phyloP scores from a whole-genome alignment of 2,888 invertebrate species.

The Dichetophora obliterata region DNA sequence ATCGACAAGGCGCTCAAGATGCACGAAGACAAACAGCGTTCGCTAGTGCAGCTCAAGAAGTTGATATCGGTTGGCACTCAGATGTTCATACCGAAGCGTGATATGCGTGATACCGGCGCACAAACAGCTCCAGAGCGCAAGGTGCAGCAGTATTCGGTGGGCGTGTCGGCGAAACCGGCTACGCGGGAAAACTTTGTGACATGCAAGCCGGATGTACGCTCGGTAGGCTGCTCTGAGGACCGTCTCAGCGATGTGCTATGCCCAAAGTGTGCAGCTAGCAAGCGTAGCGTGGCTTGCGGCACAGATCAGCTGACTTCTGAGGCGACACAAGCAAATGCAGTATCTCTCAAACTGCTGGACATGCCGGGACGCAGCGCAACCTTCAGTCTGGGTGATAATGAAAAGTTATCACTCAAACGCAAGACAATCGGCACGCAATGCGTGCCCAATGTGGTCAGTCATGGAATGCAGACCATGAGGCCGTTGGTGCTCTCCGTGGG shows the following conservation, averaged over 20 bases:
- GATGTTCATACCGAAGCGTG: conserved; percentile 60
- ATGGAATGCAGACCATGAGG: conserved; percentile 61
- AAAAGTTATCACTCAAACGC: conserved; percentile 66
- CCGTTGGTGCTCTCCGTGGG: conserved; percentile 56
- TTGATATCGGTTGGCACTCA: conserved; percentile 67
- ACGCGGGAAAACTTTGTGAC: conserved; percentile 61
- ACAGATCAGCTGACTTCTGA: conserved; percentile 59
- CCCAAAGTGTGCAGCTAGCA: conserved; percentile 71
- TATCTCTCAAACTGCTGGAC: conserved; percentile 68
- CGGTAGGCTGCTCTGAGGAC: conserved; percentile 72
- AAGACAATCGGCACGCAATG: conserved; percentile 65
- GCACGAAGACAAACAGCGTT: conserved; percentile 51
- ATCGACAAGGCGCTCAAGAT: conserved; percentile 57
- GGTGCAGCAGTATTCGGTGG: conserved; percentile 57
- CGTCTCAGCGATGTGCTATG: conserved; percentile 71
- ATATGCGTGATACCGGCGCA: conserved; percentile 55
- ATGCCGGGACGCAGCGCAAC: conserved; percentile 73
- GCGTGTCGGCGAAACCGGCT: conserved; percentile 58
- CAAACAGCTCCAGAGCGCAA: conserved; percentile 60
- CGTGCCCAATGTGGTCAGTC: conserved; percentile 52
- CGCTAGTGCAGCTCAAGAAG: conserved; percentile 51
- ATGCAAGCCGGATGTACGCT: conserved; percentile 69
- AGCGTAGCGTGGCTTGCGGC: conserved; percentile 74
- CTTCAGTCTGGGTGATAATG: conserved; percentile 73
- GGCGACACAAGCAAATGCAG: conserved; percentile 44